Evolutionary conservation across 2,888 invertebrate genomes (phyloP).

Genomic region (Camptogramma bilineatum): DNA sequence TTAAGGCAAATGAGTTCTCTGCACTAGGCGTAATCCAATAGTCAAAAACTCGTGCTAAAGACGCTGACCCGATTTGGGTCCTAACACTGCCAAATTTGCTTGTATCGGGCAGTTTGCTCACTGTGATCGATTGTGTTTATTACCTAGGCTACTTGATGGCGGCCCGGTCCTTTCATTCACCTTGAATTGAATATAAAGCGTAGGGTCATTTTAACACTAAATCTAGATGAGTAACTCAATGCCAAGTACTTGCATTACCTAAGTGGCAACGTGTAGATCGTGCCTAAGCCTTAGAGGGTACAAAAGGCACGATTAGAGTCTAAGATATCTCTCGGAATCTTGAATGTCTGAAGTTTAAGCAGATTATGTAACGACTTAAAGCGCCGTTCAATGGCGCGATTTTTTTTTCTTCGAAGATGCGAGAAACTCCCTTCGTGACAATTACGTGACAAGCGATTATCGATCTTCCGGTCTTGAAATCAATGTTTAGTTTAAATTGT

Average conservation of each 20-base stretch:
- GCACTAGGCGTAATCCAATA: no score
- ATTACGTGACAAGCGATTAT: no score
- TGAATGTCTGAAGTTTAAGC: not conserved
- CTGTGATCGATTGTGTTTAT: constrained; percentile 11
- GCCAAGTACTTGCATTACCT: not conserved
- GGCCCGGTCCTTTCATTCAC: not conserved
- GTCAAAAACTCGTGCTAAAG: constrained; percentile 7
- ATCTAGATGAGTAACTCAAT: not conserved
- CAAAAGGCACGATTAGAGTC: no score
- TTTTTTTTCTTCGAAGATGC: no score
- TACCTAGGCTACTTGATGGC: not conserved
- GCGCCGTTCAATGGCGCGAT: no score
- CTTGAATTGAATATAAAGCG: constrained; percentile 1
- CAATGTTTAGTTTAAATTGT: no score
- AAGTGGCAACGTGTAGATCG: not conserved
- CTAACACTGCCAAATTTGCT: constrained; percentile 25
- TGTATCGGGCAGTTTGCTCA: constrained; percentile 22
- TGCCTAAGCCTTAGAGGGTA: no score
- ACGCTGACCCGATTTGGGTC: constrained; percentile 27
- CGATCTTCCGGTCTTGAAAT: no score
- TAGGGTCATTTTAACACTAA: not conserved
- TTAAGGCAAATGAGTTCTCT: no score
- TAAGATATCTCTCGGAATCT: not conserved
- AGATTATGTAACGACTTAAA: no score
- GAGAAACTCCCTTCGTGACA: no score